These are phyloP conservation scores for Planococcus citri DNA, from an alignment of 1,140 invertebrate genomes.

Conservation along the genomic window DNA sequence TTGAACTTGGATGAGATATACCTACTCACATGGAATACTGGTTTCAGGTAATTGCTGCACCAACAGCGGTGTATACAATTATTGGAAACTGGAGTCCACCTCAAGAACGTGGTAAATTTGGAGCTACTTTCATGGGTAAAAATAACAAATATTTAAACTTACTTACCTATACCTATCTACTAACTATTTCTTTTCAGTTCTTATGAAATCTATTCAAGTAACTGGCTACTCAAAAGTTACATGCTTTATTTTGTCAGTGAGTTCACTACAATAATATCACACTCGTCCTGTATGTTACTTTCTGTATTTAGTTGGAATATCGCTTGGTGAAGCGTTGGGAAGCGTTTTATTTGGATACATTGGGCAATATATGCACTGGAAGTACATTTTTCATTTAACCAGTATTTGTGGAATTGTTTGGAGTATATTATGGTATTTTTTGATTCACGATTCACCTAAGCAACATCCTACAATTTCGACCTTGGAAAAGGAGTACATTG, in stretches of 20 bases:
- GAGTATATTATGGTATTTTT: conserved; percentile 60
- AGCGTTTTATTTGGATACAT: conserved; percentile 53
- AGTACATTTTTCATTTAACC: conserved; percentile 58
- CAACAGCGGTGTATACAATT: neutral
- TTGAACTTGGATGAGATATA: neutral
- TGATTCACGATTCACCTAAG: conserved; percentile 60
- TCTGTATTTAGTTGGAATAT: conserved; percentile 27
- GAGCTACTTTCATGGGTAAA: neutral
- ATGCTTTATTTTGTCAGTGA: neutral
- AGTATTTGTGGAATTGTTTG: conserved; percentile 54
- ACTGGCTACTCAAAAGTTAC: too few species aligned
- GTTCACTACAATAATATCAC: neutral
- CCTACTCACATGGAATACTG: neutral
- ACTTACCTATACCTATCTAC: neutral
- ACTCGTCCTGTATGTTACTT: neutral
- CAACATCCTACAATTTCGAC: conserved; percentile 61
- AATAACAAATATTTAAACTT: too few species aligned
- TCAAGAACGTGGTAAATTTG: neutral
- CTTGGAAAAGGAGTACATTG: conserved; percentile 49
- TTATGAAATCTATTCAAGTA: too few species aligned
- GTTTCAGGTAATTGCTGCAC: neutral
- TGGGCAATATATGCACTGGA: conserved; percentile 53
- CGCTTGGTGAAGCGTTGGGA: conserved; percentile 52
- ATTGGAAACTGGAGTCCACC: neutral
- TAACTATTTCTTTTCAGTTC: neutral